A percentile compares a stretch with the other conserved stretches of the same genome.
Conservation (phyloP, 1,140 invertebrate species). For the Aethina tumida region DNA sequence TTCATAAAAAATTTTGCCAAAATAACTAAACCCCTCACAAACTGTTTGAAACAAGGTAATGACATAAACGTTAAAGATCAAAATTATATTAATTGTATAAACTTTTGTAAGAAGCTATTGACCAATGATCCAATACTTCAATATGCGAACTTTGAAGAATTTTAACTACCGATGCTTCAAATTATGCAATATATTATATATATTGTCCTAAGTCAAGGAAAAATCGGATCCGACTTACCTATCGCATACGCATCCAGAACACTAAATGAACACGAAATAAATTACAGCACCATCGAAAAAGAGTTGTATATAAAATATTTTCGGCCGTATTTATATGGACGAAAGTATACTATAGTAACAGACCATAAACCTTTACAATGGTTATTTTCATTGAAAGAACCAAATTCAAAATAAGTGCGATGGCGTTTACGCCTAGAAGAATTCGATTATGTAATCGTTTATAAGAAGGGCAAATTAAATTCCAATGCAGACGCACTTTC, state of each 20-base stretch:
- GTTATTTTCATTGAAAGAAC: conserved; percentile 13
- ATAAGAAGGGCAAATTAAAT: conserved; percentile 13
- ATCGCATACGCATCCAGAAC: conserved; percentile 25
- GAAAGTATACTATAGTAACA: conserved; percentile 11
- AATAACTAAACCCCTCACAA: no score
- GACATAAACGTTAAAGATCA: no score
- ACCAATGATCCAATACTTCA: no score
- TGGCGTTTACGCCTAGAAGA: conserved; percentile 12
- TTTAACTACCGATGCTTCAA: conserved; percentile 20
- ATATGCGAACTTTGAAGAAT: neutral
- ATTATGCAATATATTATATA: conserved; percentile 10
- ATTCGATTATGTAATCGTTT: conserved; percentile 11
- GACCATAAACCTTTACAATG: conserved; percentile 15
- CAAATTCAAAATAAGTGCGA: conserved; percentile 11
- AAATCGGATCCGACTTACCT: conserved; percentile 19
- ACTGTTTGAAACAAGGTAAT: no score
- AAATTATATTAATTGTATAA: no score
- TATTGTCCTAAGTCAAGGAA: conserved; percentile 15
- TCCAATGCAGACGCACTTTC: conserved; percentile 9
- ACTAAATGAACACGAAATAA: conserved; percentile 22
- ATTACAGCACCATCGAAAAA: conserved; percentile 26
- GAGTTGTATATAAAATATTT: conserved; percentile 25
- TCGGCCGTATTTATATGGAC: conserved; percentile 10
- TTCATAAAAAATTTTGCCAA: no score
- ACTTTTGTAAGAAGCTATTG: no score